Conservation (phyloP, 1,140 invertebrate genomes). For the Semibalanus balanoides region DNA sequence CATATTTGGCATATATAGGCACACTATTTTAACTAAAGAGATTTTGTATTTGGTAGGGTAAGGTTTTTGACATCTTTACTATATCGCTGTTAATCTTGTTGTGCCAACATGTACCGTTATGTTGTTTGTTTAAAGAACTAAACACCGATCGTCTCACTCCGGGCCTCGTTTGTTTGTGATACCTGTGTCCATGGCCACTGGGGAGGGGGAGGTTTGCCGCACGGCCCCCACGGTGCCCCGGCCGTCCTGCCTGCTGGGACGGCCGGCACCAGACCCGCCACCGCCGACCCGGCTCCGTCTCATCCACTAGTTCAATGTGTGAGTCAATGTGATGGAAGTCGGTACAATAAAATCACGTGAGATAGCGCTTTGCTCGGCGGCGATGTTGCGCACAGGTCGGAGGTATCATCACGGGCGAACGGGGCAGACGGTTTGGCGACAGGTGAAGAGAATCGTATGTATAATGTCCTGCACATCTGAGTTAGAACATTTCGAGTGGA, state of each 20-base stretch:
- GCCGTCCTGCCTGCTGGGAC: no score
- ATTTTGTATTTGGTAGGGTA: constrained; percentile 2
- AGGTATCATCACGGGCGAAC: no score
- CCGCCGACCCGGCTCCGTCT: not conserved
- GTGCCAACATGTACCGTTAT: constrained; percentile 1
- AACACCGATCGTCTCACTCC: not conserved
- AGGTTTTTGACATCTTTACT: not conserved
- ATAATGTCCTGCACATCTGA: no score
- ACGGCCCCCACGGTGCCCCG: no score
- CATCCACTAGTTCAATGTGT: not conserved
- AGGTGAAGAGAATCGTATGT: no score
- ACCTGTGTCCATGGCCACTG: not conserved
- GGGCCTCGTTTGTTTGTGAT: not conserved
- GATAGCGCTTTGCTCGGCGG: no score
- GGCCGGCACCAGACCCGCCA: no score
- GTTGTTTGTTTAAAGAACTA: not conserved
- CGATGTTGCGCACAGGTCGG: no score
- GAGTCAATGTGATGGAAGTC: not conserved
- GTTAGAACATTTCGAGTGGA: no score
- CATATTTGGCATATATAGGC: not conserved
- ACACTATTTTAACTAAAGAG: not conserved
- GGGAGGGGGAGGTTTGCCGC: not conserved
- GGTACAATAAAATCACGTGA: not conserved
- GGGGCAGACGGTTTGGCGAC: no score
- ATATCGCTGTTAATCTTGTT: constrained; percentile 2